Percentiles rank a stretch among this genome's conserved stretches.
Conservation (phyloP, 2,888 invertebrate genomes). For the Rhaphigaster nebulosa region DNA sequence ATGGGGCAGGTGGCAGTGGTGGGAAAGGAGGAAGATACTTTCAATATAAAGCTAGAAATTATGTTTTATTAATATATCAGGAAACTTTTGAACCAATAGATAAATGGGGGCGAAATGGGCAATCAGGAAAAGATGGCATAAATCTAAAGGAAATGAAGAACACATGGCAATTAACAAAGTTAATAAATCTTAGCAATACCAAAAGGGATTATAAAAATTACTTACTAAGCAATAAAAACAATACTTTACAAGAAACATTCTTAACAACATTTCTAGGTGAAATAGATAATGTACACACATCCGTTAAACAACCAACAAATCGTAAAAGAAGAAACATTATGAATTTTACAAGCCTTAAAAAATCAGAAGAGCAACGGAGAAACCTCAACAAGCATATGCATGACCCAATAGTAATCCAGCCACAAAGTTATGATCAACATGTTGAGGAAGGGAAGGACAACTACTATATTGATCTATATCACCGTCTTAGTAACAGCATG, state of each 20-base stretch:
- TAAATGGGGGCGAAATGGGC: background rate
- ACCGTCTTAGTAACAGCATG: background rate
- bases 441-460: background rate
- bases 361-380: background rate
- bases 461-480: background rate
- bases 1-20: background rate
- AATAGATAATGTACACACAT: background rate
- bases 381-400: background rate
- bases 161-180: background rate
- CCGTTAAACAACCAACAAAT: background rate
- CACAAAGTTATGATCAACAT: background rate
- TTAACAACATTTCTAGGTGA: background rate
- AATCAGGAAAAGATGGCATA: background rate
- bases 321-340: background rate
- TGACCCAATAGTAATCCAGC: background rate
- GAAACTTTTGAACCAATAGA: background rate
- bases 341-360: background rate
- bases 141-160: background rate
- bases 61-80: background rate
- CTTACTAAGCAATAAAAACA: background rate
- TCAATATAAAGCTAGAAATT: background rate
- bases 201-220: background rate
- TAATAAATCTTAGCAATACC: background rate
- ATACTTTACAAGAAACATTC: background rate
- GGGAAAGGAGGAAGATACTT: constrained; percentile 4